Evolutionary conservation across 2,113 vertebrate genomes (phyloP).

Genomic region (Pogona vitticeps): DNA sequence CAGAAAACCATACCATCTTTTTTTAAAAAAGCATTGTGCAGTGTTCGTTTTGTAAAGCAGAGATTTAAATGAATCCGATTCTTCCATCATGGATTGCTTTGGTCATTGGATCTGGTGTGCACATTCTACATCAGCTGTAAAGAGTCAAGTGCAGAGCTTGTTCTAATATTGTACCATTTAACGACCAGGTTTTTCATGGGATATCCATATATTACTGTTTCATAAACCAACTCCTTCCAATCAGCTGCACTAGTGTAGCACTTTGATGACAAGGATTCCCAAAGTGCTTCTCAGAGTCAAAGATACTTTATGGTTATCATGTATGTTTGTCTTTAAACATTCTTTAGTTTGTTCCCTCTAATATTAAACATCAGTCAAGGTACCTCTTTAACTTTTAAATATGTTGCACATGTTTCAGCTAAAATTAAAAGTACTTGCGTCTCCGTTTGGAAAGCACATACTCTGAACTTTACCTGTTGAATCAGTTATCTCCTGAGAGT

Average conservation of each 20-base stretch:
- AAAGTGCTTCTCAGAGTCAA: conserved; percentile 17
- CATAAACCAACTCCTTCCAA: neutral
- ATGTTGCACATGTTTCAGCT: neutral
- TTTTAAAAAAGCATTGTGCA: conserved; percentile 27
- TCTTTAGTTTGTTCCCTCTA: neutral
- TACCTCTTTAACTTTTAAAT: neutral
- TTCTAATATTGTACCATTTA: conserved; percentile 24
- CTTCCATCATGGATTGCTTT: conserved; percentile 41
- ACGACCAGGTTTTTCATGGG: conserved; percentile 22
- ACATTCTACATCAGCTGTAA: conserved; percentile 50
- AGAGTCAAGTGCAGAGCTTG: conserved; percentile 22
- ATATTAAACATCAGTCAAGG: neutral
- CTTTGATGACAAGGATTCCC: conserved; percentile 26
- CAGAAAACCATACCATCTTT: conserved; percentile 35
- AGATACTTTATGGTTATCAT: neutral
- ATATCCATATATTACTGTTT: neutral
- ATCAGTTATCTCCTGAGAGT: no score
- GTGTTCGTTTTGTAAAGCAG: conserved; percentile 22
- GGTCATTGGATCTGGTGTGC: conserved; percentile 29
- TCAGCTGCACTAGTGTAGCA: conserved; percentile 19
- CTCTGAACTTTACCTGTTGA: no score
- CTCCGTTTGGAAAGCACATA: neutral
- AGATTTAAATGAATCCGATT: conserved; percentile 42
- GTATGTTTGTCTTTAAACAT: neutral
- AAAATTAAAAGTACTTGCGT: neutral